Base-by-base conservation (phyloP, 2,888 invertebrate genomes). In the Sturmia bella region DNA sequence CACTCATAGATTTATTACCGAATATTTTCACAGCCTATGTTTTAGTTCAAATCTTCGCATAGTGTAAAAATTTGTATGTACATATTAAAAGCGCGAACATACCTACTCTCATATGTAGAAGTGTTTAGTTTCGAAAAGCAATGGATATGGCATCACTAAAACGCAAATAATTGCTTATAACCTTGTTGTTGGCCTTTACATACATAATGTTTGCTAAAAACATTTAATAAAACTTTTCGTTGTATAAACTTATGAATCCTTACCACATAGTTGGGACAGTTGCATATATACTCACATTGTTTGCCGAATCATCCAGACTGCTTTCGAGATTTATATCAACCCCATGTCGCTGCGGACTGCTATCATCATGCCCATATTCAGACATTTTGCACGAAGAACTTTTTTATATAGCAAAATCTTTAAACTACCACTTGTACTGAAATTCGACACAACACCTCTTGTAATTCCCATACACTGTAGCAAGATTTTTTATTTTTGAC, bases 231-330 rank as follows among this genome's bases (percentile, higher is more conserved):
- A 27, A 27, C 27, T 5, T 32, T 32, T 32, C 9, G 32, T 9
- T 32, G 32, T 9, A 32, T 32, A 32, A 32, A 32, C 32, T 32
- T 7, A 32, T 7, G 32, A 32, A 32, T 1, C 32, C 9, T 32
- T 7, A 32, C 9, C 9, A 9, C 9, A 32, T 32, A 1, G 32
- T 32, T 45, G 41, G 24, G n/a, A 21, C 11, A 9, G 12, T 64
- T 32, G 61, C 45, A 54, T 79, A 69, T 78, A 81, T 82, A 85
- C 85, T 85, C 77, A 85, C 85, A 75, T 84, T 84, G 59, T 85
- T 77, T 63, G 83, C 78, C 48, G 84, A 70, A 57, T 84, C 83
- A 43, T 84, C 85, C 15, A 80, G 50, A 54, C 83, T 84, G 32
- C 78, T 84, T 68, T 83, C 80, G 43, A 72, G 61, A 72, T 74